These are phyloP conservation scores for Heteropelma amictum DNA, from an alignment of 2,888 invertebrate species.

Conservation along the genomic window DNA sequence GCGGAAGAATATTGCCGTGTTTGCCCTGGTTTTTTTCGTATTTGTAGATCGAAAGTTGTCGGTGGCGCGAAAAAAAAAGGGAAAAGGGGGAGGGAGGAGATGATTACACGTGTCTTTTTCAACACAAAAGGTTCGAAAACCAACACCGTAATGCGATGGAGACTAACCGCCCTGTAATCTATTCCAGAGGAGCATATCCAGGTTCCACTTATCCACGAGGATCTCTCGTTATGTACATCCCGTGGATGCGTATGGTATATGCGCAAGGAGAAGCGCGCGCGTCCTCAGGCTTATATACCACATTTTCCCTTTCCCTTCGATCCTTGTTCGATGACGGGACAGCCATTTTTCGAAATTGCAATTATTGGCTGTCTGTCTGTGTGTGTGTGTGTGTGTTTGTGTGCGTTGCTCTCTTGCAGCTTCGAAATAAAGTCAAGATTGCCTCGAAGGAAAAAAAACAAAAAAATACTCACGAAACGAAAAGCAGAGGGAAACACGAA, in stretches of 20 bases:
- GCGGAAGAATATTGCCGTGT: background rate
- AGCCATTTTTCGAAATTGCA: slow-evolving; percentile 76
- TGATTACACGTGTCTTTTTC: slow-evolving; percentile 78
- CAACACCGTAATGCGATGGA: slow-evolving; percentile 78
- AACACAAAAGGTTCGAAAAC: slow-evolving; percentile 79
- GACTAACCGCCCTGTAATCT: slow-evolving; percentile 76
- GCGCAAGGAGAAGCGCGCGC: slow-evolving; percentile 16
- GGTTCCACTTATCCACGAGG: background rate
- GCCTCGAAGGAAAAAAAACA: slow-evolving; percentile 23
- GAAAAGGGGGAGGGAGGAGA: slow-evolving; percentile 55
- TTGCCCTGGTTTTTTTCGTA: slow-evolving; percentile 26
- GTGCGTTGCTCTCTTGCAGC: slow-evolving; percentile 40
- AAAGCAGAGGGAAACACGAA: background rate
- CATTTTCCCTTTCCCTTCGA: background rate
- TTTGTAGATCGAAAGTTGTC: slow-evolving; percentile 1
- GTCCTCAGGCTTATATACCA: background rate
- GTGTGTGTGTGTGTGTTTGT: background rate
- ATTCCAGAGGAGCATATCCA: slow-evolving; percentile 51
- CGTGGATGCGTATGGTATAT: too few species aligned
- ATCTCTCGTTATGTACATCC: background rate
- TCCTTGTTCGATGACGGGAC: slow-evolving; percentile 72
- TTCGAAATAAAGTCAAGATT: slow-evolving; percentile 47
- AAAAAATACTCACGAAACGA: slow-evolving; percentile 2
- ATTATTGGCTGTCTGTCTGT: slow-evolving; percentile 32
- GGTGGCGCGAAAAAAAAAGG: too few species aligned